phyloP scores from a whole-genome alignment of 2,888 invertebrate genomes.

The Drosophila vallismaia region DNA sequence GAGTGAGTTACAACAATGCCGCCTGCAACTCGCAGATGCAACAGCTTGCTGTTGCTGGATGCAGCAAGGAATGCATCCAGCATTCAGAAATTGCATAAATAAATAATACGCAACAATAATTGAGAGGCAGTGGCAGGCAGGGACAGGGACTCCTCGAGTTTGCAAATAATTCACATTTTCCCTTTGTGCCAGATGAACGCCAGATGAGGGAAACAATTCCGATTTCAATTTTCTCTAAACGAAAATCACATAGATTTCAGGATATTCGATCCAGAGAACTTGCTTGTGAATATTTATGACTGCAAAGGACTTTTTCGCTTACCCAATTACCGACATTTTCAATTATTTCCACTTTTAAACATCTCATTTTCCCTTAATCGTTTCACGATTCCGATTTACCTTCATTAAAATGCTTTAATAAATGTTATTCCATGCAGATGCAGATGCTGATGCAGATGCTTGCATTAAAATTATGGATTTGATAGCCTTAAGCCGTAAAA shows the following conservation, averaged over 20 bases:
- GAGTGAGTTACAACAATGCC: constrained; percentile 26
- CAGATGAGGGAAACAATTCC: background rate
- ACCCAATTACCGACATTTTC: background rate
- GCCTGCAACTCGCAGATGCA: constrained; percentile 26
- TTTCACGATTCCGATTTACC: background rate
- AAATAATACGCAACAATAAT: constrained; percentile 29
- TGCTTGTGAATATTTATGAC: background rate
- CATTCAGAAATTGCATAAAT: constrained; percentile 35
- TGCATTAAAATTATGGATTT: constrained; percentile 38
- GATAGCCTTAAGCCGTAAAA: constrained; percentile 45
- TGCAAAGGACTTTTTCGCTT: background rate
- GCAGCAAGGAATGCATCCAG: constrained; percentile 12
- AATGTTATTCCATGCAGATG: constrained; percentile 31
- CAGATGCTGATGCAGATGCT: constrained; percentile 12
- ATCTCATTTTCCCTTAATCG: constrained; percentile 7
- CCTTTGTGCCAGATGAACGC: background rate
- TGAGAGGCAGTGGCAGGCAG: constrained; percentile 11
- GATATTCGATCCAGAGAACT: background rate
- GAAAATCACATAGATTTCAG: background rate
- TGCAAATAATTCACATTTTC: background rate
- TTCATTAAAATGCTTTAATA: constrained; percentile 26
- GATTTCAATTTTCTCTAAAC: constrained; percentile 9
- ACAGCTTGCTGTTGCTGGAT: constrained; percentile 21
- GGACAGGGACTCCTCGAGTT: background rate
- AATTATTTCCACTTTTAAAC: constrained; percentile 1